These are phyloP conservation scores for Smithornis capensis DNA, from an alignment of 2,113 vertebrate genomes.

Conservation along the genomic window DNA sequence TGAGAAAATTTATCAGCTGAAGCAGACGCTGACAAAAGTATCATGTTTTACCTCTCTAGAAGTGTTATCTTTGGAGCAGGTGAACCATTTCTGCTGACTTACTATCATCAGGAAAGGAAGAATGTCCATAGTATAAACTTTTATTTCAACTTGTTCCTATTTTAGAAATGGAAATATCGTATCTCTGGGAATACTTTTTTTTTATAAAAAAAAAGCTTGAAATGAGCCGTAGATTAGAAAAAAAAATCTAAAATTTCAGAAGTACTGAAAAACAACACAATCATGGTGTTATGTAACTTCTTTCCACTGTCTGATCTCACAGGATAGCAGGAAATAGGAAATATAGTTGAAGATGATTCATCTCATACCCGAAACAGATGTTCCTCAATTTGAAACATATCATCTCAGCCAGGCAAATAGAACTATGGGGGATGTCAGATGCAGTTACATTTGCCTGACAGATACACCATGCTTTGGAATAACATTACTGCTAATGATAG, in stretches of 20 bases:
- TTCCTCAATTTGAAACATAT: slow-evolving; percentile 19
- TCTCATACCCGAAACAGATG: slow-evolving; percentile 2
- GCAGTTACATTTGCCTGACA: slow-evolving; percentile 41
- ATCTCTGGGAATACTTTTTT: neutral
- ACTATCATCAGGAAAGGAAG: neutral
- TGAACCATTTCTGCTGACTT: neutral
- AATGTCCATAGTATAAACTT: neutral
- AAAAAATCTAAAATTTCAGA: neutral
- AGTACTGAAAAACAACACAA: neutral
- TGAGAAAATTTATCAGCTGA: neutral
- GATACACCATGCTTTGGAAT: slow-evolving; percentile 6
- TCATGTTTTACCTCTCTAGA: neutral
- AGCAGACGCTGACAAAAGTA: neutral
- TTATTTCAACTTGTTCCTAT: neutral
- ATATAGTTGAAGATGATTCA: slow-evolving; percentile 37
- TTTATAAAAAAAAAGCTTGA: neutral
- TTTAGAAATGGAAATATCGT: neutral
- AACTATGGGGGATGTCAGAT: slow-evolving; percentile 19
- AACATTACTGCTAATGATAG: slow-evolving; percentile 59
- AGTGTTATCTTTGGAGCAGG: neutral
- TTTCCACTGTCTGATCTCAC: slow-evolving; percentile 18
- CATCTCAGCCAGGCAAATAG: slow-evolving; percentile 13
- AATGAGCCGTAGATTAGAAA: neutral
- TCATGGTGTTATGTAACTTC: neutral
- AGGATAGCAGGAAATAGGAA: slow-evolving; percentile 22